Conservation (phyloP, 2,888 invertebrate species). For the Leptinotarsa juncta region DNA sequence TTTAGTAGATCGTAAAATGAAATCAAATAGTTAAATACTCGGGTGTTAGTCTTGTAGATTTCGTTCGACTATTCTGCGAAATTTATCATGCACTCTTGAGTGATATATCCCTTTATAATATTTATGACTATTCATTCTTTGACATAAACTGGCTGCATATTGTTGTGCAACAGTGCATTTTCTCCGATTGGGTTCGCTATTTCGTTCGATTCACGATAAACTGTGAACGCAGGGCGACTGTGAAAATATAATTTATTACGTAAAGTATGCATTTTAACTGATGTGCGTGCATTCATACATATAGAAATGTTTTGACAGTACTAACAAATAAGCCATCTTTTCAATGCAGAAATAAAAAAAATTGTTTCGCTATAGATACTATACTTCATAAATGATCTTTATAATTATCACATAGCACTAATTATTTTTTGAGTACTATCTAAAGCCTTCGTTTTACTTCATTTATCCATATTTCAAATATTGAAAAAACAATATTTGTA, state of each 20-base stretch:
- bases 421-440: too few species aligned
- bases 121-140: constrained; percentile 53
- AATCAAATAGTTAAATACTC: constrained; percentile 49
- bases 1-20: constrained; percentile 58
- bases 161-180: not conserved
- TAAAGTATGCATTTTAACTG: not conserved
- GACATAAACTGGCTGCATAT: constrained; percentile 44
- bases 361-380: too few species aligned
- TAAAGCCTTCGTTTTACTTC: too few species aligned
- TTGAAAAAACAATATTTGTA: too few species aligned
- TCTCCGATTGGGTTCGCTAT: not conserved
- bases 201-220: not conserved
- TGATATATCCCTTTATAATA: constrained; percentile 23
- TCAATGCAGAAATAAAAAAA: too few species aligned
- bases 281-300: constrained; percentile 4
- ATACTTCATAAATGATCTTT: too few species aligned
- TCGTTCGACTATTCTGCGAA: constrained; percentile 29
- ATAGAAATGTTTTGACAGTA: not conserved
- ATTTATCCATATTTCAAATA: too few species aligned
- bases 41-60: constrained; percentile 53
- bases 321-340: too few species aligned
- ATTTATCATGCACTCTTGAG: constrained; percentile 27
- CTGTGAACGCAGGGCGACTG: not conserved
- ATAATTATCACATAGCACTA: too few species aligned
- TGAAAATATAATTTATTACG: constrained; percentile 7